phyloP scores from a whole-genome alignment of 2,797 vertebrate species.

The Danio aesculapii region DNA sequence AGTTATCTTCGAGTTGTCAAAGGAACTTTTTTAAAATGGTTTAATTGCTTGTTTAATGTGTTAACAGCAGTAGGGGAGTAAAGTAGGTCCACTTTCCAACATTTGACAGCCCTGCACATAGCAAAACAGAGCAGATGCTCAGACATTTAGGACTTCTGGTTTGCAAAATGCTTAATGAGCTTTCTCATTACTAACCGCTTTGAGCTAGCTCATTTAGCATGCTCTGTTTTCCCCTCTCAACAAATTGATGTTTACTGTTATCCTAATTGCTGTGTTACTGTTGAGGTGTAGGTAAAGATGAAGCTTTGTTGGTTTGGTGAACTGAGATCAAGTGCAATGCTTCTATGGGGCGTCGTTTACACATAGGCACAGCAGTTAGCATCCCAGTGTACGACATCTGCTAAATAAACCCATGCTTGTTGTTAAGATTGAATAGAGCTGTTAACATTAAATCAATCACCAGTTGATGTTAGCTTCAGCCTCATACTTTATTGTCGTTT shows the following conservation, averaged over 20 bases:
- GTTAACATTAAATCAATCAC: slow-evolving; percentile 19
- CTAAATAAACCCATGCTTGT: slow-evolving; percentile 26
- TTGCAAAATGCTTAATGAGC: slow-evolving; percentile 37
- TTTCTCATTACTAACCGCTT: slow-evolving; percentile 52
- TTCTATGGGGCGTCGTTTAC: slow-evolving; percentile 11
- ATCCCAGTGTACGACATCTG: slow-evolving; percentile 40
- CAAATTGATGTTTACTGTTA: slow-evolving; percentile 54
- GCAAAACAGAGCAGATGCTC: slow-evolving; percentile 43
- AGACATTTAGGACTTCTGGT: slow-evolving; percentile 38
- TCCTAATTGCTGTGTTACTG: slow-evolving; percentile 53
- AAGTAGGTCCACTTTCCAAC: slow-evolving; percentile 14
- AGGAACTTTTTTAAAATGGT: not conserved
- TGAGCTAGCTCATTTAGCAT: slow-evolving; percentile 42
- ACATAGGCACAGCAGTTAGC: not conserved
- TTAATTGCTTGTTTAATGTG: slow-evolving; percentile 33
- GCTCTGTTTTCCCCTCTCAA: slow-evolving; percentile 25
- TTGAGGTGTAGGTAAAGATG: slow-evolving; percentile 25
- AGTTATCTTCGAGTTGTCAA: not conserved
- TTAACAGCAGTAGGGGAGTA: slow-evolving; percentile 10
- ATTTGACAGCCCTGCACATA: slow-evolving; percentile 29
- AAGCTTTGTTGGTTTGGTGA: slow-evolving; percentile 31
- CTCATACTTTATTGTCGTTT: not conserved
- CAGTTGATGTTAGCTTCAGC: slow-evolving; percentile 21
- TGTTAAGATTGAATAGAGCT: slow-evolving; percentile 27
- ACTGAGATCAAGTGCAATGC: slow-evolving; percentile 17